Percentiles rank a stretch among this genome's conserved stretches.
Conservation (phyloP, 1,140 invertebrate species). For the Chlorops oryzae region DNA sequence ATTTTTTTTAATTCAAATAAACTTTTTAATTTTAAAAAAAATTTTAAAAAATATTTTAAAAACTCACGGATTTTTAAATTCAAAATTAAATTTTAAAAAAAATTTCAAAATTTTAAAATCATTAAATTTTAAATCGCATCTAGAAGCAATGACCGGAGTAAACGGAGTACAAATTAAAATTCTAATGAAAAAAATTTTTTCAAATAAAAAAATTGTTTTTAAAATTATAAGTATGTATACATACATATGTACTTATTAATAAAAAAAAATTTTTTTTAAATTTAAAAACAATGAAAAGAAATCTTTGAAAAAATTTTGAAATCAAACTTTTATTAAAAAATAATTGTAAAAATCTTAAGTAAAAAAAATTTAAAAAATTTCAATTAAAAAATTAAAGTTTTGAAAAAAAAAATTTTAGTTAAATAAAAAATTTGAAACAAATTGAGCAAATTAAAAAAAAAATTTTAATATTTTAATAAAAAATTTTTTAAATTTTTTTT, state of each 20-base stretch:
- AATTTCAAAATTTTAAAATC: no score
- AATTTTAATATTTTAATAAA: no score
- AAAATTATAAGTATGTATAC: not conserved
- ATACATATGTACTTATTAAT: not conserved
- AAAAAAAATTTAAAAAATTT: not conserved
- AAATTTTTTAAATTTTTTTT: no score
- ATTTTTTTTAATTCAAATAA: not conserved
- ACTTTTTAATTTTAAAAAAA: not conserved
- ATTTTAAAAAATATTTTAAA: not conserved
- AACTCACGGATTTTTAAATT: no score
- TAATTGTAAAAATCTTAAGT: not conserved
- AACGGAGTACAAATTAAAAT: not conserved
- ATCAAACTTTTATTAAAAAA: not conserved
- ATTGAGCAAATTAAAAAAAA: not conserved
- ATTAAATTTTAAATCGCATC: no score
- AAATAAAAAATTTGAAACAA: slow-evolving; percentile 1
- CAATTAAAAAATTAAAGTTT: not conserved
- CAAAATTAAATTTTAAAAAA: no score
- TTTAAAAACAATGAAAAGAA: not conserved
- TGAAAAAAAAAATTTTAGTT: not conserved
- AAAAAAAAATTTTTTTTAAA: not conserved
- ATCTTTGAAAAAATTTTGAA: no score
- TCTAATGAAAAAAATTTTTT: slow-evolving; percentile 4
- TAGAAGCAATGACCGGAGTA: no score
- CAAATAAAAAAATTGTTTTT: not conserved